Evolutionary conservation across 2,113 vertebrate genomes (phyloP).

Genomic region (Sylvilagus bachmani): DNA sequence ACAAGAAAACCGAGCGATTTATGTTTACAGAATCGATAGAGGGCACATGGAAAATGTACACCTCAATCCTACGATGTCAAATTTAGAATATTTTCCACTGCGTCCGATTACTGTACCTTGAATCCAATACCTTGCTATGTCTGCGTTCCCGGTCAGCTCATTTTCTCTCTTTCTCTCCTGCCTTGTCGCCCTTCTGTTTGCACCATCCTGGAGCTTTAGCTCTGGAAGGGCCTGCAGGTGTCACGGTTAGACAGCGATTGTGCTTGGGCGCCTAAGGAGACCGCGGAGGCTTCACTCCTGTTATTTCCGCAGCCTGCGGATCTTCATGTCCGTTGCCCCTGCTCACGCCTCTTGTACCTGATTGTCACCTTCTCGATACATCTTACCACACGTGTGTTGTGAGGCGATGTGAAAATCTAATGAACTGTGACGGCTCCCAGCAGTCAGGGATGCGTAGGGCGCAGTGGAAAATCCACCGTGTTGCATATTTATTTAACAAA

Average conservation of each 20-base stretch:
- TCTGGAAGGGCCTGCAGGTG: not conserved
- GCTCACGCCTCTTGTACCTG: not conserved
- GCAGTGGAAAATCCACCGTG: not conserved
- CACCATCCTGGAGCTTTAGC: not conserved
- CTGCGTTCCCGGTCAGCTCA: not conserved
- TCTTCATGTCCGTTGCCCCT: not conserved
- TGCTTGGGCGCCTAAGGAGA: no score
- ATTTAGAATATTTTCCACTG: no score
- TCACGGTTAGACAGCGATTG: not conserved
- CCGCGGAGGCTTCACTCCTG: not conserved
- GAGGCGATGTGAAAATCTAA: not conserved
- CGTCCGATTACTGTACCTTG: not conserved
- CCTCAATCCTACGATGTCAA: not conserved
- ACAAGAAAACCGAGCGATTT: not conserved
- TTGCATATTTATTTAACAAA: not conserved
- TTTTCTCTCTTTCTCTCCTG: not conserved
- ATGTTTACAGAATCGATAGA: not conserved
- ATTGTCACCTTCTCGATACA: not conserved
- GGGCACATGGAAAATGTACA: not conserved
- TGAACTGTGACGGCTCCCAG: not conserved
- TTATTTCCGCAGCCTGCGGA: not conserved
- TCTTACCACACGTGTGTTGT: not conserved
- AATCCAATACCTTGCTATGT: not conserved
- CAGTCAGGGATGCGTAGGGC: not conserved
- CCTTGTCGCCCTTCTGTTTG: not conserved